phyloP scores from a whole-genome alignment of 2,113 vertebrate genomes.

The Nyctibius bracteatus region DNA sequence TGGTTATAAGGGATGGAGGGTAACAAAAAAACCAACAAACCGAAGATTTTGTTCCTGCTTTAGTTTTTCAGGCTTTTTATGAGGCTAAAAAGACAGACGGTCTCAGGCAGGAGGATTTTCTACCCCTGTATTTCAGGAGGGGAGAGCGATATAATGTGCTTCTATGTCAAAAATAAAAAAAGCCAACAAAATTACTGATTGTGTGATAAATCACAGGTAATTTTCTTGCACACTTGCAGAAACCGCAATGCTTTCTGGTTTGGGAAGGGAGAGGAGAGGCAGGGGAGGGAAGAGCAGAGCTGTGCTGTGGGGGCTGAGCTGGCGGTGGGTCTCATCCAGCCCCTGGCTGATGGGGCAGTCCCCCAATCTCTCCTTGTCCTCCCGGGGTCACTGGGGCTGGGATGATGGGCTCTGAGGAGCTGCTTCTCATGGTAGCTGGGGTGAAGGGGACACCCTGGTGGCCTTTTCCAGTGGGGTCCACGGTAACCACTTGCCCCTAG shows the following conservation, averaged over 20 bases:
- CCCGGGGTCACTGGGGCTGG: background rate
- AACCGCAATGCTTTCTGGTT: background rate
- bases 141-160: background rate
- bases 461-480: too few relatives aligned
- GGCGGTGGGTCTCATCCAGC: background rate
- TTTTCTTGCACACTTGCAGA: background rate
- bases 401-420: background rate
- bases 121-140: slow-evolving; percentile 16
- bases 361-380: background rate
- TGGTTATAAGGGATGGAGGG: background rate
- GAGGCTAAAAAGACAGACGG: background rate
- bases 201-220: slow-evolving; percentile 45
- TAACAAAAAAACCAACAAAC: background rate
- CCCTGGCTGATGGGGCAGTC: background rate
- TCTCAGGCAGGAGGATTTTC: slow-evolving; percentile 25
- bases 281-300: background rate
- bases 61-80: slow-evolving; percentile 9
- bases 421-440: background rate
- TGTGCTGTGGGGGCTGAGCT: background rate
- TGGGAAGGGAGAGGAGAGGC: background rate
- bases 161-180: slow-evolving; percentile 36
- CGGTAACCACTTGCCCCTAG: fast-evolving
- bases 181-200: background rate
- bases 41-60: background rate
- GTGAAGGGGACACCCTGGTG: background rate